Evolutionary conservation across 2,797 vertebrate genomes (phyloP), one percentile per base, ranked within the genome.

Genomic region (Anguilla marmorata): DNA sequence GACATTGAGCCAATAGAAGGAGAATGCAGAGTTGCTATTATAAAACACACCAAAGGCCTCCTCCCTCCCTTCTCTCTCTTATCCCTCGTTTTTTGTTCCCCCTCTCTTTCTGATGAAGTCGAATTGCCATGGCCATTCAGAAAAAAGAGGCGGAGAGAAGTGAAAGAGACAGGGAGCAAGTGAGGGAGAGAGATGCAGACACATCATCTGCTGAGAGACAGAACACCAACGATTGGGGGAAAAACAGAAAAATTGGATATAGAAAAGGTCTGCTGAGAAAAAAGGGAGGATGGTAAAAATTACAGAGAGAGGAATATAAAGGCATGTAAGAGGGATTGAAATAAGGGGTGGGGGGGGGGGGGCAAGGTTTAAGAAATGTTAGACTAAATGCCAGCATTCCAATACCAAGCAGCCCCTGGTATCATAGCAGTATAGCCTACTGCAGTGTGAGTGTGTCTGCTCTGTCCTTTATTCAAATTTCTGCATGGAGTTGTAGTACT

Each of bases 331-430:
- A n/a, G 21, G 45, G 21, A 24, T 50, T 50, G 41, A 24, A 48
- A 50, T 45, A 82, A 24, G 45, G 41, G 45, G 3, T 41, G 41
- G 41, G 41, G 1, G 41, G 41, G 41, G 37, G 37, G 41, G 37
- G 37, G n/a, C n/a, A n/a, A 50, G 76, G 76, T 14, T 37, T 30
- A 37, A 80, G 33, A 80, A 80, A 48, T 24, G 41, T 82, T n/a
- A 48, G 5, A 50, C 79, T 48, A 82, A 82, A 82, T 82, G 41
- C 79, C 79, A 82, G 79, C 14, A 37, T 41, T 76, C 72, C 11
- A 37, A 41, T 11, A 74, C 30, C 30, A 74, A 76, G 50, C 58
- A 60, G 79, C 45, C 79, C 19, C 19, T 11, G 45, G 21, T 82
- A n/a, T 24, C 50, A 24, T 48, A 21, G 6, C 76, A 80, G 2